Base-by-base conservation (phyloP, 2,113 vertebrate species). In the Oxygymnocypris stewartii region DNA sequence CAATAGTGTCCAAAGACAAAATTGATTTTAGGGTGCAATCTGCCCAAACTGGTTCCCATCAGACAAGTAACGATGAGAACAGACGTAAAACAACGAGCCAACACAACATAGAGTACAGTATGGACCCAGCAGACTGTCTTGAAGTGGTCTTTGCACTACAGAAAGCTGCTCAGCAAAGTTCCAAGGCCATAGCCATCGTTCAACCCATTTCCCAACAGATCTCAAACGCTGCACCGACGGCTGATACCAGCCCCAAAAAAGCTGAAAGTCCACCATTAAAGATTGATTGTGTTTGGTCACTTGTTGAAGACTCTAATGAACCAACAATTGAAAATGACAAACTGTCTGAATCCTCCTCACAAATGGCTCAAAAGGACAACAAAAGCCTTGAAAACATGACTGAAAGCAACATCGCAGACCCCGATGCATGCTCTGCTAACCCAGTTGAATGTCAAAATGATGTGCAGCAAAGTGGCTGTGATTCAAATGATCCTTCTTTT, bases 121-220 rank as follows among this genome's bases (percentile, higher is more conserved):
- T n/a, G 1, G 28, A 87, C 23, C 25, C 71, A 37, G 28, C 85
- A 57, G 57, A 86, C 37, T 44, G 51, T 76, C 65, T 77, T 23
- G 84, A 84, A 25, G 16, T 59, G 1, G 63, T 86, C 9, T 42
- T 73, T 35, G 86, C 79, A 23, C n/a, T 84, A 31, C 44, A 65
- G 11, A 88, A 76, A 78, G 14, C 25, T 4, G 2, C 23, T 67
- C 79, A 25, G 51, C 84, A 86, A 59, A 23, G 9, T 44, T 31
- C 63, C 44, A 91, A 84, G 65, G 89, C 88, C 37, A 61, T 90
- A 51, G 90, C 89, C 18, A 77, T 91, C 40, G 90, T 90, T 83
- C 82, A 87, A 20, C 90, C 90, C 1, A 88, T 89, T 85, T 88
- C 88, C 42, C 89, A 89, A 54, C 82, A 88, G 37, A 47, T 25